phyloP scores from a whole-genome alignment of 2,797 vertebrate genomes.

The Coreius guichenoti region DNA sequence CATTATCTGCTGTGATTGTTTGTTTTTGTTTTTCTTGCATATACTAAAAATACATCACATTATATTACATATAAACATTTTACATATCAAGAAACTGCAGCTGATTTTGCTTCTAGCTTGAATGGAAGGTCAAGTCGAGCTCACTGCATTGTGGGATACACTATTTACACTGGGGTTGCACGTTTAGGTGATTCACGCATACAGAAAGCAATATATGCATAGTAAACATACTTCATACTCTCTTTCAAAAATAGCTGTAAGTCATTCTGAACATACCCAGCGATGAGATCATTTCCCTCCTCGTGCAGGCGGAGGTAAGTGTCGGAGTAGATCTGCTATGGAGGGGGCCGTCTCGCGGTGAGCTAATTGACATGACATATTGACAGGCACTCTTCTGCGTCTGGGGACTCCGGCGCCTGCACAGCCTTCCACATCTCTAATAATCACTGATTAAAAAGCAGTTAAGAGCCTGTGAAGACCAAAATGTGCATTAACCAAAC shows the following conservation, averaged over 20 bases:
- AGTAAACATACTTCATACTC: conserved; percentile 8
- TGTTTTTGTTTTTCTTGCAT: too few species aligned
- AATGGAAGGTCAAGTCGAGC: background rate
- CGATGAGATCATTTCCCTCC: conserved; percentile 31
- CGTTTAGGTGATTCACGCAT: background rate
- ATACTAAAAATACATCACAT: background rate
- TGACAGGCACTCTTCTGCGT: conserved; percentile 80
- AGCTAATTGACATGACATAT: conserved; percentile 87
- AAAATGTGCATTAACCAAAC: conserved; percentile 89
- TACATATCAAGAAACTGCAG: background rate
- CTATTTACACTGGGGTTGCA: background rate
- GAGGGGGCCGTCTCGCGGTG: conserved; percentile 60
- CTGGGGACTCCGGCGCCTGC: conserved; percentile 72
- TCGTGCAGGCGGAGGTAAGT: conserved; percentile 15
- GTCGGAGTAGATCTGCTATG: conserved; percentile 62
- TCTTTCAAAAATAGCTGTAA: conserved; percentile 1
- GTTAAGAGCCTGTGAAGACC: conserved; percentile 91
- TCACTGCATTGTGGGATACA: background rate
- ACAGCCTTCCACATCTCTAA: conserved; percentile 82
- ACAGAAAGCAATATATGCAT: background rate
- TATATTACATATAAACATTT: background rate
- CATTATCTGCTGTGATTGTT: background rate
- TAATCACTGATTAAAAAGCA: conserved; percentile 96
- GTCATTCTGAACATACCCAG: background rate
- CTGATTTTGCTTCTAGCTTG: background rate